These are phyloP conservation scores for Beris morrisii DNA, from an alignment of 2,888 invertebrate genomes.

Conservation along the genomic window DNA sequence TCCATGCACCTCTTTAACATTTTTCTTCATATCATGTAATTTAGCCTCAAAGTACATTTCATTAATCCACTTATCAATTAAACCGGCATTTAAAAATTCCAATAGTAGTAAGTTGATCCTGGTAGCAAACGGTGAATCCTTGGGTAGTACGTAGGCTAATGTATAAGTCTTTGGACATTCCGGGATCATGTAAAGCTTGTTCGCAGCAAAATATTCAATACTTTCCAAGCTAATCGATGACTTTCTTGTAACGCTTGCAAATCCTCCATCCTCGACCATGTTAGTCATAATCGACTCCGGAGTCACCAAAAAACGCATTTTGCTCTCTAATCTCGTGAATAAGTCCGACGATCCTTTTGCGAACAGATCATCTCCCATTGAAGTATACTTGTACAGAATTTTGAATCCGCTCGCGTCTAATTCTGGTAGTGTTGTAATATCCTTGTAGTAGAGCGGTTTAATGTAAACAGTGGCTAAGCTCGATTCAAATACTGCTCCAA, in stretches of 20 bases:
- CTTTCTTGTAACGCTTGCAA: conserved; percentile 50
- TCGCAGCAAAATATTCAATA: conserved; percentile 47
- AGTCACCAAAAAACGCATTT: conserved; percentile 46
- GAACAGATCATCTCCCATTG: conserved; percentile 54
- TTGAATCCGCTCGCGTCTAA: conserved; percentile 48
- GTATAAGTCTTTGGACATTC: conserved; percentile 55
- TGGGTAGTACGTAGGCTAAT: conserved; percentile 50
- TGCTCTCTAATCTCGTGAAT: conserved; percentile 47
- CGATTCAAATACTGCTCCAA: conserved; percentile 55
- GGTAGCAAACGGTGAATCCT: conserved; percentile 49
- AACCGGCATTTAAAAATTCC: conserved; percentile 48
- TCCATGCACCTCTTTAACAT: conserved; percentile 42
- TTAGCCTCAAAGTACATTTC: conserved; percentile 48
- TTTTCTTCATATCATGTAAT: conserved; percentile 42
- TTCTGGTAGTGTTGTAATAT: conserved; percentile 52
- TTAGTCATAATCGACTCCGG: conserved; percentile 46
- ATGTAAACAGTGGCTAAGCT: conserved; percentile 55
- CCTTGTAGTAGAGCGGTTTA: conserved; percentile 52
- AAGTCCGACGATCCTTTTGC: conserved; percentile 48
- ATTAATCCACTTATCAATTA: conserved; percentile 52
- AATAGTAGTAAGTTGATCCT: conserved; percentile 48
- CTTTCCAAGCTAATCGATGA: conserved; percentile 48
- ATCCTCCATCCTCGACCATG: conserved; percentile 43
- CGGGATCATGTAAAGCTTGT: conserved; percentile 50
- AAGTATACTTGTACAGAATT: conserved; percentile 53